These are phyloP conservation scores for Apis dorsata DNA, from an alignment of 1,140 invertebrate species.

Conservation along the genomic window DNA sequence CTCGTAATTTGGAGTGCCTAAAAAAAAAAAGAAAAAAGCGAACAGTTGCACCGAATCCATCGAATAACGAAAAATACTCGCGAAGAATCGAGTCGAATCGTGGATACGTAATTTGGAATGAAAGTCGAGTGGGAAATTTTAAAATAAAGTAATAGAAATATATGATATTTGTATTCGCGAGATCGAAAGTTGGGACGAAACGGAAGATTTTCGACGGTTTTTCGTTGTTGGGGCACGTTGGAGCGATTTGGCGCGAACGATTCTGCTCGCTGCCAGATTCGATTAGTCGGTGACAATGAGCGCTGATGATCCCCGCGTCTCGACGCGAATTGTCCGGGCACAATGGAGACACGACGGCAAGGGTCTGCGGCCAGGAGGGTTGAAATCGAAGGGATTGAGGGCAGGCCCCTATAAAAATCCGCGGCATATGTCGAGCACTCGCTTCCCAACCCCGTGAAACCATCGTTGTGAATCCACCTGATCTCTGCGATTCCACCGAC, in stretches of 20 bases:
- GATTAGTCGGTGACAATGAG: constrained; percentile 73
- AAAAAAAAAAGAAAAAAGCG: neutral
- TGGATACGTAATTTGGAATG: no score
- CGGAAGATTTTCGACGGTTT: no score
- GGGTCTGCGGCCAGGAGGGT: constrained; percentile 6
- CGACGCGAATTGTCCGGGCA: constrained; percentile 59
- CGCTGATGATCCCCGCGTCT: constrained; percentile 70
- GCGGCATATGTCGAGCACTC: constrained; percentile 61
- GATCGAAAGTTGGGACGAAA: no score
- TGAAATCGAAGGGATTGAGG: neutral
- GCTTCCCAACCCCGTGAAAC: constrained; percentile 19
- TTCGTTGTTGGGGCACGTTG: neutral
- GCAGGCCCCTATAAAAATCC: constrained; percentile 57
- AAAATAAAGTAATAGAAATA: no score
- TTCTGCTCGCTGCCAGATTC: constrained; percentile 69
- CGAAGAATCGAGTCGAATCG: no score
- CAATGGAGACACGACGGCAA: constrained; percentile 57
- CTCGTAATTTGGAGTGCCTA: neutral
- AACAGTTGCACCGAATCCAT: neutral
- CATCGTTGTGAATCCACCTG: constrained; percentile 64
- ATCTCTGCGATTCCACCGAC: constrained; percentile 49
- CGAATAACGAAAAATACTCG: no score
- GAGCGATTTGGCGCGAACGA: constrained; percentile 48
- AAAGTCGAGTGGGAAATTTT: no score
- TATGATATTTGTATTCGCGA: no score